Conservation (phyloP, 2,113 vertebrate species). For the Procapra przewalskii region DNA sequence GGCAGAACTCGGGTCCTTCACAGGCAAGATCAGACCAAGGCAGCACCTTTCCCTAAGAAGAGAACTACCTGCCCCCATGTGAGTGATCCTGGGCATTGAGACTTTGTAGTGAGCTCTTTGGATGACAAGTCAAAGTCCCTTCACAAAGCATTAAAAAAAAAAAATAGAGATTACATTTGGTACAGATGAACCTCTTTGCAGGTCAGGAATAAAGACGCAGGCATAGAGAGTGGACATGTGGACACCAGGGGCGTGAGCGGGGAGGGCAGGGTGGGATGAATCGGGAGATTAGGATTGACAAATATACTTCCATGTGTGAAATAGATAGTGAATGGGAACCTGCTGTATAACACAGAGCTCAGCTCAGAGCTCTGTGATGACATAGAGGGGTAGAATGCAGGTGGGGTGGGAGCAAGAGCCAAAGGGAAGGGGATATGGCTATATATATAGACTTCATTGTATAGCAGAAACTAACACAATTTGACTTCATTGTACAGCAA, state of each 20-base stretch:
- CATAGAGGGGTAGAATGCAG: fast-evolving
- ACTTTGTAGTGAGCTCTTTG: not conserved
- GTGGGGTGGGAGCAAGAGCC: not conserved
- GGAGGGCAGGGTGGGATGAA: not conserved
- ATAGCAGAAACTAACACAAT: not conserved
- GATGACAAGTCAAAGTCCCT: not conserved
- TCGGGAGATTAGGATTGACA: not conserved
- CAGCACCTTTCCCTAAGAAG: not conserved
- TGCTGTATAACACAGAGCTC: not conserved
- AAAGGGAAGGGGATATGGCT: not conserved
- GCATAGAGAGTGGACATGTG: not conserved
- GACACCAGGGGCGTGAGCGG: not conserved
- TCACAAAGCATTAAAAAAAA: not conserved
- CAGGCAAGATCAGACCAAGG: fast-evolving
- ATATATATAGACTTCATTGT: not conserved
- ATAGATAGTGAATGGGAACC: not conserved
- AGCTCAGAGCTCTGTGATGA: not conserved
- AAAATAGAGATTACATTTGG: not conserved
- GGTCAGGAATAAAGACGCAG: not conserved
- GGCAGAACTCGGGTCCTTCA: not conserved
- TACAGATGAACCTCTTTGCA: not conserved
- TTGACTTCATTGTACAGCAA: not conserved
- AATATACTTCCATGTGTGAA: not conserved
- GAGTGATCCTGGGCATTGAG: not conserved
- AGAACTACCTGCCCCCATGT: too few species aligned